Percentiles rank a stretch among this genome's conserved stretches.
Evolutionary conservation across 1,140 invertebrate genomes (phyloP).

Genomic region (Drosophila bipectinata): DNA sequence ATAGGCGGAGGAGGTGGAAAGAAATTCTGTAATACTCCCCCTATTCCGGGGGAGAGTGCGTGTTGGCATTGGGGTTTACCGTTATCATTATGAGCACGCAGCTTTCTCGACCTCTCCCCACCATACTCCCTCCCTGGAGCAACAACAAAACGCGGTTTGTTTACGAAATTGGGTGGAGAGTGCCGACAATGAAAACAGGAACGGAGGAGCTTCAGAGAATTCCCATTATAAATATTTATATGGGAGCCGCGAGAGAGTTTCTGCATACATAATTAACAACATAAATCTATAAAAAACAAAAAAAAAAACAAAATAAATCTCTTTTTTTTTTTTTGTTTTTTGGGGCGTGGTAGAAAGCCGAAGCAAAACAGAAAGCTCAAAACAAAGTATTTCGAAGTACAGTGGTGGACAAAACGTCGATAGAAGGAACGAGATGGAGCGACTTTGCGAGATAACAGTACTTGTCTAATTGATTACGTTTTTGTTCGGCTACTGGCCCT

Average conservation of each 20-base stretch:
- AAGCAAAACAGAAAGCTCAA: slow-evolving; percentile 74
- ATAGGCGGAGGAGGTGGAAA: neutral
- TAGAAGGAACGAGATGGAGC: neutral
- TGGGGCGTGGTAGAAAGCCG: slow-evolving; percentile 55
- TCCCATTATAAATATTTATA: slow-evolving; percentile 59
- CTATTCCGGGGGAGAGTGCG: neutral
- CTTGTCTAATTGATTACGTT: slow-evolving; percentile 41
- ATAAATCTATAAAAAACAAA: slow-evolving; percentile 31
- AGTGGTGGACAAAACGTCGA: slow-evolving; percentile 64
- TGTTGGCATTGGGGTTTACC: slow-evolving; percentile 41
- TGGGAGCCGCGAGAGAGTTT: slow-evolving; percentile 57
- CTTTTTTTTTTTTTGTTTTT: slow-evolving; percentile 22
- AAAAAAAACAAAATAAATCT: slow-evolving; percentile 1
- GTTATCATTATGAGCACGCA: slow-evolving; percentile 74
- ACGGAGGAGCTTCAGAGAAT: slow-evolving; percentile 44
- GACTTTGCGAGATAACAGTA: slow-evolving; percentile 39
- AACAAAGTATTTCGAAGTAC: slow-evolving; percentile 59
- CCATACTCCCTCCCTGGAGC: slow-evolving; percentile 18
- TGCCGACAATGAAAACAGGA: slow-evolving; percentile 63
- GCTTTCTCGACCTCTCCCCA: slow-evolving; percentile 22
- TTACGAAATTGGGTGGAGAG: slow-evolving; percentile 68
- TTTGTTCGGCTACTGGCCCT: slow-evolving; percentile 16
- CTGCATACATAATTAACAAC: slow-evolving; percentile 69
- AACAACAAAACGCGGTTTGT: slow-evolving; percentile 78
- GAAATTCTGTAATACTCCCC: slow-evolving; percentile 7